These are phyloP conservation scores for Burhinus bistriatus DNA, from an alignment of 2,113 vertebrate genomes.

Conservation along the genomic window DNA sequence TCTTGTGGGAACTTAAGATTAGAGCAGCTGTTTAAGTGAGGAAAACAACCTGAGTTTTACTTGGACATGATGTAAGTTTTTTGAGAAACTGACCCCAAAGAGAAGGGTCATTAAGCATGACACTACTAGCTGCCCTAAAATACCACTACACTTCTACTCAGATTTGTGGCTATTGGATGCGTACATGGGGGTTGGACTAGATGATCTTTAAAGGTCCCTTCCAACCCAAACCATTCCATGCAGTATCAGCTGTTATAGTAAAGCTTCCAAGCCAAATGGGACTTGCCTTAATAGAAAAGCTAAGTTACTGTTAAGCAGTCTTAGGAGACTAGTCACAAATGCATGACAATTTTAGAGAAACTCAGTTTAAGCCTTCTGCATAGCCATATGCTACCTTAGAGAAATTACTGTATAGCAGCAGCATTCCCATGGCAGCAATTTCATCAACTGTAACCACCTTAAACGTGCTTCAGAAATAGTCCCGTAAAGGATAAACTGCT, in stretches of 20 bases:
- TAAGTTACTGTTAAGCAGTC: neutral
- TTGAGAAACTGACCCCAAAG: neutral
- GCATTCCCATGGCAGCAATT: neutral
- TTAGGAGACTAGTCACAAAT: neutral
- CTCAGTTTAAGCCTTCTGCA: neutral
- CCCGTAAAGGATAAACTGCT: neutral
- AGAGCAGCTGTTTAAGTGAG: neutral
- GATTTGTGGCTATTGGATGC: neutral
- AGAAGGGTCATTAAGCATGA: neutral
- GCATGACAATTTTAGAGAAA: neutral
- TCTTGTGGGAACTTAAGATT: neutral
- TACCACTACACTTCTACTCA: neutral
- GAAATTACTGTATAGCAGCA: neutral
- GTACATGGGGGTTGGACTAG: accelerated
- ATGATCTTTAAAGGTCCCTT: neutral
- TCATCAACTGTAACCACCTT: neutral
- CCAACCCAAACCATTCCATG: neutral
- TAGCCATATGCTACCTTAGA: neutral
- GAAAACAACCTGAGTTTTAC: neutral
- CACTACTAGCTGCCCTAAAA: neutral
- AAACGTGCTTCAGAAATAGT: neutral
- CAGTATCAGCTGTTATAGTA: neutral
- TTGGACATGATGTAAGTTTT: neutral
- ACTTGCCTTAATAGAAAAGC: neutral
- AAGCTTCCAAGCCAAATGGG: neutral